These are phyloP conservation scores for Electrophaes corylata DNA, from an alignment of 2,888 invertebrate species.

Conservation along the genomic window DNA sequence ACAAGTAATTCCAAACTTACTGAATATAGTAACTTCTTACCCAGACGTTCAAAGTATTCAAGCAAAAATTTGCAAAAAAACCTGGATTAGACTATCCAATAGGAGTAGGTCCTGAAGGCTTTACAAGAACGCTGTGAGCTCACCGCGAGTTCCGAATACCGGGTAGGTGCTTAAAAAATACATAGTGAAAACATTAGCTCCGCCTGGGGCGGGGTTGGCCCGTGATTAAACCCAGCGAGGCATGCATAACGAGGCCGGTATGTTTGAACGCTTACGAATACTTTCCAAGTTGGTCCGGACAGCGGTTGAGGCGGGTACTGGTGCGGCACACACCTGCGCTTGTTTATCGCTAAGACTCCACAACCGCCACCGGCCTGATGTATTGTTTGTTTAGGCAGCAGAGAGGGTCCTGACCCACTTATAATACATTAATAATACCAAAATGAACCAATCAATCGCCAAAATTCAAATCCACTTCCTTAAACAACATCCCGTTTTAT, in stretches of 20 bases:
- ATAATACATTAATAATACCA: constrained; percentile 65
- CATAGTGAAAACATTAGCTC: constrained; percentile 79
- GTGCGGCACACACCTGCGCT: constrained; percentile 67
- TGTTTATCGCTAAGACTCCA: constrained; percentile 72
- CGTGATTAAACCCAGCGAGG: constrained; percentile 81
- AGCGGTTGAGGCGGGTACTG: constrained; percentile 62
- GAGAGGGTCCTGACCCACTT: constrained; percentile 61
- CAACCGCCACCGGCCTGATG: constrained; percentile 51
- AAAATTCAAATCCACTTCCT: constrained; percentile 32
- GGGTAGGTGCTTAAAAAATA: constrained; percentile 75
- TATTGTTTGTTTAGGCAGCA: constrained; percentile 73
- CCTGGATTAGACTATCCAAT: constrained; percentile 12
- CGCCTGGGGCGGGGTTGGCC: constrained; percentile 69
- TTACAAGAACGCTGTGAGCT: constrained; percentile 46
- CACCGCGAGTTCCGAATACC: constrained; percentile 50
- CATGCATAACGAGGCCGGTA: constrained; percentile 79
- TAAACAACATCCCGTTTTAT: constrained; percentile 37
- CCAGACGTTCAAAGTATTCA: neutral
- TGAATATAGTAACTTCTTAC: neutral
- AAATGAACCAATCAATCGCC: constrained; percentile 49
- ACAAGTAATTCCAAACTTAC: constrained; percentile 20
- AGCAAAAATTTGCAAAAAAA: constrained; percentile 6
- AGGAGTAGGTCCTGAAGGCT: constrained; percentile 13
- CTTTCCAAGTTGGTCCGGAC: constrained; percentile 74
- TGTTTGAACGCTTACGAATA: constrained; percentile 81